Evolutionary conservation across 1,140 invertebrate genomes (phyloP), one percentile per base, ranked within the genome.

Genomic region (Wiebesia pumilae): DNA sequence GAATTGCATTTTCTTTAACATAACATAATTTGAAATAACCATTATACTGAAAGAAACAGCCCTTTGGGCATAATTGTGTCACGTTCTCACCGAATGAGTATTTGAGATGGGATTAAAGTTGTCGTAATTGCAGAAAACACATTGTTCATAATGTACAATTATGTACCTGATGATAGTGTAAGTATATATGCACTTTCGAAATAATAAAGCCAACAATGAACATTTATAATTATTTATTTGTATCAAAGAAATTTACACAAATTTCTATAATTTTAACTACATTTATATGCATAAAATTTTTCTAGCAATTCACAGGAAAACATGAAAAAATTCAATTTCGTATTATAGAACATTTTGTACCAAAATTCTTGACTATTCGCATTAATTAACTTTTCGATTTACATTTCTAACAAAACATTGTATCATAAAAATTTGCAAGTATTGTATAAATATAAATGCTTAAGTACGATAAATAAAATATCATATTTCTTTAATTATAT

Each of bases 61-160:
- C 80, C 9, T 30, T 67, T 67, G 12, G 35, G 30, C 35, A 47
- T 75, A 65, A 81, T 81, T 75, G 54, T 65, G 62, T 81, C 84
- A 81, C 79, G 79, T 81, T 30, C 38, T 47, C 51, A 35, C 27
- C 51, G 38, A 73, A 86, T 86, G 79, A 81, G 79, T 75, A 82
- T 40, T 71, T 38, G 27, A 35, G 54, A 86, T 86, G 78, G 81
- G 77, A 81, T 69, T 75, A 43, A 82, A 86, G 33, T 65, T 75
- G 69, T 69, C 43, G 79, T 67, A 81, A 85, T 73, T 81, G 40
- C 81, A 51, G 33, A 58, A 27, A 81, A 84, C 78, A 77, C 73
- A 77, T 81, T 84, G 51, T 87, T 33, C 19, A 2, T 47, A 69
- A 73, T 40, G 40, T 71, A 87, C 77, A 84, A 84, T 87, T 73